phyloP scores from a whole-genome alignment of 2,888 invertebrate species.

The Diabrotica balteata region DNA sequence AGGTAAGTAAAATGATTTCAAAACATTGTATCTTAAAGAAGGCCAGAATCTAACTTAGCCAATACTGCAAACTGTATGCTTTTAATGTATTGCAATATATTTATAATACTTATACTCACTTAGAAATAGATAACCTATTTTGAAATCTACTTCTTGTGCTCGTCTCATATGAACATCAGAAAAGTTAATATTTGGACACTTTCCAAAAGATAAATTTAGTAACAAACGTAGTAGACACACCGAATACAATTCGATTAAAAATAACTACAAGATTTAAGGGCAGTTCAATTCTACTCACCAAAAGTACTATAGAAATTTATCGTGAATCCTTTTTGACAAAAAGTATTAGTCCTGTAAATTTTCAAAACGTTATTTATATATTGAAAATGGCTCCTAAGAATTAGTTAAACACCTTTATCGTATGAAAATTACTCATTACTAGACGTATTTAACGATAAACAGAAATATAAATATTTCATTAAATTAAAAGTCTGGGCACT shows the following conservation, averaged over 20 bases:
- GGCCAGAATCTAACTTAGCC: background rate
- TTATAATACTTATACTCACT: background rate
- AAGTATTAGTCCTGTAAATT: slow-evolving; percentile 40
- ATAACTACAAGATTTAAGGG: slow-evolving; percentile 40
- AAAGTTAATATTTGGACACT: slow-evolving; percentile 41
- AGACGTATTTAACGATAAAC: slow-evolving; percentile 6
- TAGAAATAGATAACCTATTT: slow-evolving; percentile 22
- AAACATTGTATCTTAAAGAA: too few species aligned
- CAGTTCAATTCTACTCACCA: slow-evolving; percentile 48
- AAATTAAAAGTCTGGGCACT: slow-evolving; percentile 19
- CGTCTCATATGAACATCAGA: slow-evolving; percentile 26
- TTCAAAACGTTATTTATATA: slow-evolving; percentile 6
- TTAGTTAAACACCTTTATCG: slow-evolving; percentile 1
- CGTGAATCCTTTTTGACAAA: slow-evolving; percentile 40
- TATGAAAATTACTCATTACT: background rate
- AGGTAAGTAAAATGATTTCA: too few species aligned
- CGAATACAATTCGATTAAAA: slow-evolving; percentile 31
- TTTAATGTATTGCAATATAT: too few species aligned
- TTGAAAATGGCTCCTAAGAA: background rate
- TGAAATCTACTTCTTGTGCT: slow-evolving; percentile 23
- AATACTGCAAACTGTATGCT: background rate
- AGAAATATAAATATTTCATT: slow-evolving; percentile 13
- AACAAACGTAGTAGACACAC: slow-evolving; percentile 44
- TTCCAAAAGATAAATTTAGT: slow-evolving; percentile 55
- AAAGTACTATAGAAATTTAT: slow-evolving; percentile 44